Conservation (phyloP, 1,140 invertebrate species). For the Apocrypta bakeri region DNA sequence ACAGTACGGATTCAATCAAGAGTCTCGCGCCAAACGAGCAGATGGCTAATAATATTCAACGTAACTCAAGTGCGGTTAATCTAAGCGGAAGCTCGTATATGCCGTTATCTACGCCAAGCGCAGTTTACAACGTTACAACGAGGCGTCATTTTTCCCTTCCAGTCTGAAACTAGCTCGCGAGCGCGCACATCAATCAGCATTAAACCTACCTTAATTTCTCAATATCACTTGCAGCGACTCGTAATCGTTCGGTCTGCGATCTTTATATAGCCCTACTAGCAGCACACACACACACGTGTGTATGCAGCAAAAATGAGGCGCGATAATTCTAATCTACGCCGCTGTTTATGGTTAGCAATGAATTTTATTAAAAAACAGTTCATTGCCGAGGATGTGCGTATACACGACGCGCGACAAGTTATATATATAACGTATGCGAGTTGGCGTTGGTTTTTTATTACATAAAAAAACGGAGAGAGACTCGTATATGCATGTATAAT, state of each 20-base stretch:
- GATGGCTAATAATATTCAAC: not conserved
- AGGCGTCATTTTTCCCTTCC: too few species aligned
- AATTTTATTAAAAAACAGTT: not conserved
- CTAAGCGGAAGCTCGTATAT: not conserved
- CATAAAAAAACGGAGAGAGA: too few species aligned
- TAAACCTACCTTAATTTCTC: not conserved
- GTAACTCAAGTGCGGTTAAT: not conserved
- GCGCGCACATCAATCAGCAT: not conserved
- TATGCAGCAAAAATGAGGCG: not conserved
- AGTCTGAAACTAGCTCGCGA: too few species aligned
- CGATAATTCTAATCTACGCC: not conserved
- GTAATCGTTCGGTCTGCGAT: not conserved
- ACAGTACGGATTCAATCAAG: not conserved
- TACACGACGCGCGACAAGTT: not conserved
- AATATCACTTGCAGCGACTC: not conserved
- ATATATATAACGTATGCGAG: too few species aligned
- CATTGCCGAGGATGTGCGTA: not conserved
- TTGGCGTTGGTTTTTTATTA: too few species aligned
- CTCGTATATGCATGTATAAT: conserved; percentile 9
- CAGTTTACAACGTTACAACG: not conserved
- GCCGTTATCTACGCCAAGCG: not conserved
- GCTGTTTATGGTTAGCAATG: not conserved
- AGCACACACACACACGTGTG: not conserved
- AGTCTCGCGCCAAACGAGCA: not conserved
- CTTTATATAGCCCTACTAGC: not conserved